These are phyloP conservation scores for Atrichornis clamosus DNA, from an alignment of 2,113 vertebrate genomes.

Conservation along the genomic window DNA sequence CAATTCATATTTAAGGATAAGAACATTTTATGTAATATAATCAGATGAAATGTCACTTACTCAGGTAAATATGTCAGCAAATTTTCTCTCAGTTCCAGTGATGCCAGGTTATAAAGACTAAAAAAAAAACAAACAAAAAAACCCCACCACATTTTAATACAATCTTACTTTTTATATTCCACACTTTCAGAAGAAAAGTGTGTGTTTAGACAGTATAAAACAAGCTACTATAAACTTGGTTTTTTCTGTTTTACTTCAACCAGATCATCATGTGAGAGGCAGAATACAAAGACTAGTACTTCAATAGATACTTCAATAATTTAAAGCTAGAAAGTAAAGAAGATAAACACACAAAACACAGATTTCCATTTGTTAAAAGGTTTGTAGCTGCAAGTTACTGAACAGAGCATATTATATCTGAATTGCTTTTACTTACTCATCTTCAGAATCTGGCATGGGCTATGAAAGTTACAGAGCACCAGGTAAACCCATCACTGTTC, in stretches of 20 bases:
- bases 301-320: background rate
- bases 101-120: slow-evolving; percentile 93
- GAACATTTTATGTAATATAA: background rate
- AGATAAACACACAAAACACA: background rate
- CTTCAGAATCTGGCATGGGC: background rate
- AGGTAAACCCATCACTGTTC: background rate
- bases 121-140: slow-evolving; percentile 19
- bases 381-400: background rate
- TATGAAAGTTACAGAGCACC: background rate
- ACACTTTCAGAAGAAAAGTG: background rate
- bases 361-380: background rate
- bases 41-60: slow-evolving; percentile 77
- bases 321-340: background rate
- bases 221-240: background rate
- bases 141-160: background rate
- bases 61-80: slow-evolving; percentile 93
- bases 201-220: background rate
- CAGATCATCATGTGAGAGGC: background rate
- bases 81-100: slow-evolving; percentile 97
- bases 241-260: background rate
- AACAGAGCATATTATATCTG: background rate
- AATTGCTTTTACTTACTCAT: background rate
- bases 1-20: background rate
- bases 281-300: background rate
- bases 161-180: background rate